Evolutionary conservation across 2,113 vertebrate genomes (phyloP).

Genomic region (Daubentonia madagascariensis): DNA sequence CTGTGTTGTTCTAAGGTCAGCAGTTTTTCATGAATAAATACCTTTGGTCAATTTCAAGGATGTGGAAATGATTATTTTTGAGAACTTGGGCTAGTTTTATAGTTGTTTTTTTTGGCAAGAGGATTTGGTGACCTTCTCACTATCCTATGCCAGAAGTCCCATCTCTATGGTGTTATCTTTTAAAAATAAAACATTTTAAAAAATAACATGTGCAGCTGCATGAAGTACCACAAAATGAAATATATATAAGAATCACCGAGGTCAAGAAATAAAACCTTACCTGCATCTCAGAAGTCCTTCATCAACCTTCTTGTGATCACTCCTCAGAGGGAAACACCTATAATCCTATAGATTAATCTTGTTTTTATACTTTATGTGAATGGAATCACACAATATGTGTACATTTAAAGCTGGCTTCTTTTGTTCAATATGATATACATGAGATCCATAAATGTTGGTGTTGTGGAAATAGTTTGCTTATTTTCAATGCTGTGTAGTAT

Average conservation of each 20-base stretch:
- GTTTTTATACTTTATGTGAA: not conserved
- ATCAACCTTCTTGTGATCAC: fast-evolving
- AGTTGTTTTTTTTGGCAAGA: not conserved
- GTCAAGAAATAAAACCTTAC: not conserved
- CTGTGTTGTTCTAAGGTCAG: no score
- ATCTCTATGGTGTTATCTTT: not conserved
- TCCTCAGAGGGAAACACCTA: not conserved
- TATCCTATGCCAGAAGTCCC: not conserved
- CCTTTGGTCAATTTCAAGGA: not conserved
- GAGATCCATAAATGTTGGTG: fast-evolving
- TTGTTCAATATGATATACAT: fast-evolving
- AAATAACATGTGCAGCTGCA: no score
- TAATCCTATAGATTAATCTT: fast-evolving
- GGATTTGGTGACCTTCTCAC: not conserved
- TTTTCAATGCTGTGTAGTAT: not conserved
- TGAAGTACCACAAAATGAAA: not conserved
- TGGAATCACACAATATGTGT: fast-evolving
- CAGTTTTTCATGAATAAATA: not conserved
- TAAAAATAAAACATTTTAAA: not conserved
- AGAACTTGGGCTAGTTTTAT: not conserved
- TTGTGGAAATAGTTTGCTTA: fast-evolving
- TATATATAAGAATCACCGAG: not conserved
- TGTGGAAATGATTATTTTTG: not conserved
- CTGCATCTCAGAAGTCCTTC: not conserved
- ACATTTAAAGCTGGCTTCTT: not conserved